These are phyloP conservation scores for Cebus imitator DNA, from an alignment of 2,113 vertebrate species.

Conservation along the genomic window DNA sequence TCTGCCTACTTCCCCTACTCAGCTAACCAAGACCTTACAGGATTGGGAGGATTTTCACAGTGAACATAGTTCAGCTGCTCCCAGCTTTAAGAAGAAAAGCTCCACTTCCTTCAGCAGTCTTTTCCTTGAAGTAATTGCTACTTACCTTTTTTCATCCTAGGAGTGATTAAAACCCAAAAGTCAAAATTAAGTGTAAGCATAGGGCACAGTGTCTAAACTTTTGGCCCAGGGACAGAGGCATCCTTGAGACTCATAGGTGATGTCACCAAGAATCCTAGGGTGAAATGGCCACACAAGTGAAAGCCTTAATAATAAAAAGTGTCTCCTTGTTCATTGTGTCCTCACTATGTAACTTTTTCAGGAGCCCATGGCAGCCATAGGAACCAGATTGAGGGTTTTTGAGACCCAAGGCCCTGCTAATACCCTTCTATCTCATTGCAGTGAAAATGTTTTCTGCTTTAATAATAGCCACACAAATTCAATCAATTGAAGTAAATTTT, in stretches of 20 bases:
- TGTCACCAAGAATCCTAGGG: not conserved
- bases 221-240: not conserved
- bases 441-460: not conserved
- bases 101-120: not conserved
- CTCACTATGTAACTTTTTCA: not conserved
- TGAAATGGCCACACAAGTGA: too few relatives aligned
- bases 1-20: accelerated
- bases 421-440: not conserved
- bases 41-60: not conserved
- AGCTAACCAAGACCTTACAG: not conserved
- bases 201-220: not conserved
- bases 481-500: not conserved
- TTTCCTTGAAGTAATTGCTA: not conserved
- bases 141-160: not conserved
- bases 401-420: not conserved
- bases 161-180: not conserved
- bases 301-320: not conserved
- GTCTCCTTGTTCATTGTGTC: not conserved
- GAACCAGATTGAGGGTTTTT: not conserved
- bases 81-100: not conserved
- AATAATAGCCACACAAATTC: not conserved
- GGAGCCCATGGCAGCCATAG: not conserved
- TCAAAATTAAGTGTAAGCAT: not conserved
- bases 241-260: not conserved
- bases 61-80: not conserved